phyloP scores from a whole-genome alignment of 2,113 vertebrate species.

The Melanerpes formicivorus region DNA sequence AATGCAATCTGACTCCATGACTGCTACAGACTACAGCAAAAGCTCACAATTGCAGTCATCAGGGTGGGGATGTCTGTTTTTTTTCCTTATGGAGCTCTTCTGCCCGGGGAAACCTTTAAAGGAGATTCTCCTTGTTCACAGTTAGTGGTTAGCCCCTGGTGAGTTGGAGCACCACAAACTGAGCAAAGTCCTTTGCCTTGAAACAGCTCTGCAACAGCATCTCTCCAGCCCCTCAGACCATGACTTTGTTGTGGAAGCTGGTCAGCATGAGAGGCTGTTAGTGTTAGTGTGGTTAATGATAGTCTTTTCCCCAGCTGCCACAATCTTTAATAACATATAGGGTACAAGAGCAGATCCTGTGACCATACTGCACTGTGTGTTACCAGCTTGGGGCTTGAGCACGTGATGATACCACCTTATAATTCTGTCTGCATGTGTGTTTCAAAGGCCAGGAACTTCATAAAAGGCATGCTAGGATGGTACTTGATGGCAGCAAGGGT shows the following conservation, averaged over 20 bases:
- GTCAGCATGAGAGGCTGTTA: not conserved
- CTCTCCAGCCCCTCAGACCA: not conserved
- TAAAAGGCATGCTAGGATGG: not conserved
- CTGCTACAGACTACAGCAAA: not conserved
- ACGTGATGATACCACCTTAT: not conserved
- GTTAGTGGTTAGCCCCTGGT: not conserved
- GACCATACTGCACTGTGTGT: not conserved
- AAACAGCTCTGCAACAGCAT: not conserved
- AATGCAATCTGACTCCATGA: not conserved
- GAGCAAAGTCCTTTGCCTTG: not conserved
- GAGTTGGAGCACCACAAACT: not conserved
- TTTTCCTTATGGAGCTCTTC: not conserved
- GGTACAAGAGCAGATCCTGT: not conserved
- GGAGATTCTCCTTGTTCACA: not conserved
- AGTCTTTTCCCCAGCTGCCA: not conserved
- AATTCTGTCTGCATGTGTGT: not conserved
- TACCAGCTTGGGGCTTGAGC: not conserved
- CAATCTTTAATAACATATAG: not conserved
- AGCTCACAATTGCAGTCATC: not conserved
- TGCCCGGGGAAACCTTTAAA: not conserved
- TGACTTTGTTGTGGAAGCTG: not conserved
- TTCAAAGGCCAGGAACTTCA: not conserved
- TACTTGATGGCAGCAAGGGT: not conserved
- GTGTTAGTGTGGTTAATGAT: not conserved
- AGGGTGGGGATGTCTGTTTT: not conserved